Evolutionary conservation across 2,797 vertebrate species (phyloP), one percentile per base, ranked within the genome.

Genomic region (Pipistrellus pygmaeus): DNA sequence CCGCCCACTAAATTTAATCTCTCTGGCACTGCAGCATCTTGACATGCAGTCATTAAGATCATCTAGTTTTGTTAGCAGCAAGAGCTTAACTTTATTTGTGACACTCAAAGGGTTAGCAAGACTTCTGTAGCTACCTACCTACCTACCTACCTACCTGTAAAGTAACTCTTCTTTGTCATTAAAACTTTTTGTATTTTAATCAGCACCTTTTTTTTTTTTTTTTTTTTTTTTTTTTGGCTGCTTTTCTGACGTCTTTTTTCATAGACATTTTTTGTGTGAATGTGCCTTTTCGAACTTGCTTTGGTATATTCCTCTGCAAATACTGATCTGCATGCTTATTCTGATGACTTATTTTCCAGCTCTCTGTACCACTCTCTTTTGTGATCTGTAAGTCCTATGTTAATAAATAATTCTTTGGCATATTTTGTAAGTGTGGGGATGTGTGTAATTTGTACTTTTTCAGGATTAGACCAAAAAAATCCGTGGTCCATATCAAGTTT

Each of bases 401-500:
- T 99, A 99, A 99, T 99, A 99, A 99, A 99, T 99, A 99, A 99
- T 99, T 99, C 98, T 98, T 99, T 99, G 99, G 99, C 99, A 99
- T 99, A 99, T 99, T 99, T 99, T 99, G 99, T 99, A 99, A 98
- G 98, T 97, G 98, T 99, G 99, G 98, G 98, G 98, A 97, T 98
- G 99, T 99, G 99, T 99, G 99, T 98, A 99, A 99, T 99, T 98
- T 98, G 98, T 98, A 97, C 97, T 98, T 96, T 95, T 90, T 90
- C 71, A 97, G 81, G 57, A n/a, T 96, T 88, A 97, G 94, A 96
- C 92, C 88, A 96, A 96, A 97, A 88, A 41, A 96, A 71, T 80
- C 48, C 86, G n/a, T 96, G 53, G 55, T 25, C 90, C 25, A 13
- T 62, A 69, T 80, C 86, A 97, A 96, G 93, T 97, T 97, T 93